A percentile compares a stretch with the other conserved stretches of the same genome.
Evolutionary conservation across 2,113 vertebrate genomes (phyloP).

Genomic region (Melanotaenia duboulayi): DNA sequence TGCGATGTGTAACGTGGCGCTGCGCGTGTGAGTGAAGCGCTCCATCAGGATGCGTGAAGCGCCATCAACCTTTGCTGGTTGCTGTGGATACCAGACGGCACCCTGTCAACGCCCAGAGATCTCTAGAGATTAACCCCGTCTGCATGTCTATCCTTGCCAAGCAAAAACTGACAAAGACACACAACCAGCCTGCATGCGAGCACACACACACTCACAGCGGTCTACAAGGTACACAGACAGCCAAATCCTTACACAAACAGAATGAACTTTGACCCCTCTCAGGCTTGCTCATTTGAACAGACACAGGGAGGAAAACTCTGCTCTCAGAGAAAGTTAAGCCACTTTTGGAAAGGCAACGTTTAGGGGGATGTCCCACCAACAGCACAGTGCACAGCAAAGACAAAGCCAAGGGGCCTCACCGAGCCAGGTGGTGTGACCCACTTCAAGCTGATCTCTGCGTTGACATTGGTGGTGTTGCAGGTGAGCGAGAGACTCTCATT

Average conservation of each 20-base stretch:
- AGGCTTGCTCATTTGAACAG: background rate
- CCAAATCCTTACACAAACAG: slow-evolving; percentile 32
- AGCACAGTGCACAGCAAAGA: slow-evolving; percentile 29
- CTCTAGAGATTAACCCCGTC: slow-evolving; percentile 82
- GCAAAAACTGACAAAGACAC: slow-evolving; percentile 51
- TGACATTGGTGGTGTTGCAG: slow-evolving; percentile 90
- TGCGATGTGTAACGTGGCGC: slow-evolving; percentile 83
- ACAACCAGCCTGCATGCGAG: slow-evolving; percentile 17
- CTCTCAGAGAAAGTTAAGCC: background rate
- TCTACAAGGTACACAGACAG: slow-evolving; percentile 14
- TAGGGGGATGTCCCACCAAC: background rate
- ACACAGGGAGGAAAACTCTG: background rate
- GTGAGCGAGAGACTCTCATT: slow-evolving; percentile 87
- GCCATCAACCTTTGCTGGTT: slow-evolving; percentile 72
- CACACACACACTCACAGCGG: background rate
- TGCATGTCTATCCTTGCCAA: slow-evolving; percentile 68
- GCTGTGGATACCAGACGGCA: slow-evolving; percentile 81
- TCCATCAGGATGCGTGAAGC: slow-evolving; percentile 70
- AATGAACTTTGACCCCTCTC: slow-evolving; percentile 18
- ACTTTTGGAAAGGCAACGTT: background rate
- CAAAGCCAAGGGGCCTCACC: slow-evolving; percentile 82
- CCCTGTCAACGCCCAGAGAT: slow-evolving; percentile 81
- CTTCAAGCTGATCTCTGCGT: slow-evolving; percentile 84
- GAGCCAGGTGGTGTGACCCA: slow-evolving; percentile 84
- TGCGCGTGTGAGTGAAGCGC: slow-evolving; percentile 80